These are phyloP conservation scores for Plebejus anna DNA, from an alignment of 2,888 invertebrate species.

Conservation along the genomic window DNA sequence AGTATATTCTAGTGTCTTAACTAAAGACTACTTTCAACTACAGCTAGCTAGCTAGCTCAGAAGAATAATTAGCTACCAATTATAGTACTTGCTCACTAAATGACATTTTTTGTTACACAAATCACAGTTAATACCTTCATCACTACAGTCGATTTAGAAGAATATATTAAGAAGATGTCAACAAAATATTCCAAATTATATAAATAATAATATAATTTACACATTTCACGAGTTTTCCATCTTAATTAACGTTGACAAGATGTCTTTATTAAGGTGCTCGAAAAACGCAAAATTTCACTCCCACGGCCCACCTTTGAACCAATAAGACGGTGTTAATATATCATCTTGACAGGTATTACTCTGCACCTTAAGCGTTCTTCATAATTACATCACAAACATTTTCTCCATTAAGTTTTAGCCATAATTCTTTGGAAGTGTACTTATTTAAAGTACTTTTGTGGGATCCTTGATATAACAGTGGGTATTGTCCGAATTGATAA, in stretches of 20 bases:
- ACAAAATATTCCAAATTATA: neutral
- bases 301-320: constrained; percentile 38
- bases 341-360: constrained; percentile 75
- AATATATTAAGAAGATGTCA: too few relatives aligned
- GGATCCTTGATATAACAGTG: neutral
- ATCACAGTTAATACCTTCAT: too few relatives aligned
- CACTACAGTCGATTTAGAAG: too few relatives aligned
- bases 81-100: too few relatives aligned
- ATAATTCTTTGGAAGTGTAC: neutral
- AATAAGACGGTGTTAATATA: constrained; percentile 65
- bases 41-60: too few relatives aligned
- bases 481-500: neutral
- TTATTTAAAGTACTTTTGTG: neutral
- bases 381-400: constrained; percentile 54
- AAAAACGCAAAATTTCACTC: constrained; percentile 16
- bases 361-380: constrained; percentile 55
- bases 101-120: too few relatives aligned
- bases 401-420: neutral
- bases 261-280: neutral
- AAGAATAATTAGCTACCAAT: too few relatives aligned
- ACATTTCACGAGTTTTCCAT: neutral
- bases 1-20: neutral
- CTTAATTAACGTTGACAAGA: neutral
- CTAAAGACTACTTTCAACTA: neutral
- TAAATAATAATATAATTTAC: neutral